phyloP scores from a whole-genome alignment of 2,888 invertebrate genomes.

The Octonoba sinensis region DNA sequence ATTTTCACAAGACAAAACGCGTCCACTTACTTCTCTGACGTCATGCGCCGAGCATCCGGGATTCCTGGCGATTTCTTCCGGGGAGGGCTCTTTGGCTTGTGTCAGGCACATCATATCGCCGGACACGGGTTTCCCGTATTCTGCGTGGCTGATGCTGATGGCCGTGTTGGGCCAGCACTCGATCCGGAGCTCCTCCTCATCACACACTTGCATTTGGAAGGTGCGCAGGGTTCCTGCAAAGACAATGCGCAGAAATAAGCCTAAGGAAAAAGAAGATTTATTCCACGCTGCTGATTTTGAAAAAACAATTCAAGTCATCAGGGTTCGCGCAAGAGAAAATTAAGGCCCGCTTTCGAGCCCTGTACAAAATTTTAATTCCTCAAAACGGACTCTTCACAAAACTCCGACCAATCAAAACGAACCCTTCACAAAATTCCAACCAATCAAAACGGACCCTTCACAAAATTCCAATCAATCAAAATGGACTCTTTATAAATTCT shows the following conservation, averaged over 20 bases:
- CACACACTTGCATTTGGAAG: slow-evolving; percentile 91
- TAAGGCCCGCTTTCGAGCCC: no score
- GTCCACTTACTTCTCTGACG: slow-evolving; percentile 20
- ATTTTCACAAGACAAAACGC: not conserved
- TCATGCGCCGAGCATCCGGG: slow-evolving; percentile 47
- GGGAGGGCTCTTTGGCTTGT: not conserved
- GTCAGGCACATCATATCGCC: slow-evolving; percentile 69
- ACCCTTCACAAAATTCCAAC: no score
- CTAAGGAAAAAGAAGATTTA: not conserved
- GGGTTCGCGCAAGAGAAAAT: no score
- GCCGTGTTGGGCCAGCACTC: slow-evolving; percentile 92
- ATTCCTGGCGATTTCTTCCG: slow-evolving; percentile 14
- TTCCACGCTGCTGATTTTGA: not conserved
- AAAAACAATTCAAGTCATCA: not conserved
- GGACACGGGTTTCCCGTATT: slow-evolving; percentile 81
- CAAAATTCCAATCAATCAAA: no score
- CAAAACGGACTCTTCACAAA: no score
- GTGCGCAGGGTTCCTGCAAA: slow-evolving; percentile 90
- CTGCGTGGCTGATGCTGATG: slow-evolving; percentile 89
- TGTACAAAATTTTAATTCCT: no score
- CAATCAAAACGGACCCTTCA: no score
- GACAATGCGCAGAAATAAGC: not conserved
- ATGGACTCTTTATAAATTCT: no score
- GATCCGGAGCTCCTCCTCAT: slow-evolving; percentile 87
- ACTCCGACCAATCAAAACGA: no score